Evolutionary conservation across 53 echinoderm and acorn worm species (phyloP), one percentile per base, ranked within the genome.

Genomic region (Hippasteria phrygiana): DNA sequence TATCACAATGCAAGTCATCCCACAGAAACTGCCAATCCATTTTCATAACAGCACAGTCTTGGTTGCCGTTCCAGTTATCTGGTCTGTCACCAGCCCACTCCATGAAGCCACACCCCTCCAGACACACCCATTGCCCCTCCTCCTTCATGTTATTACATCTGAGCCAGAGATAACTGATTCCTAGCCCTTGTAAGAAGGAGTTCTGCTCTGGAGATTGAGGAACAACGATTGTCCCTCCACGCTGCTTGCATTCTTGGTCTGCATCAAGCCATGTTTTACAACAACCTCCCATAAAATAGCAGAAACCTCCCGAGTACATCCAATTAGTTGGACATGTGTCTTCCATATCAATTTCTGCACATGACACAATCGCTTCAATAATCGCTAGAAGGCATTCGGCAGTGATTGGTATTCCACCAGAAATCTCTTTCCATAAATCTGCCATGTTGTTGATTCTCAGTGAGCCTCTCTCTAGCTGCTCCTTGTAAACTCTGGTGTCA

Each of bases 41-140:
- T 11, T 4, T 28, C 65, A 65, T 33, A 10, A 11, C 8, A 0
- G 65, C 33, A 65, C 65, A 65, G 34, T 33, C 29, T 31, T 65
- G 65, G 65, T 3, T 65, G 34, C 65, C 65, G 4, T 65, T 0
- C 29, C 33, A 33, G 65, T 65, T 65, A 1, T 65, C 65, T 29
- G 65, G 65, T 28, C 33, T 11, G 2, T 33, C 16, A 26, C 9
- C 9, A 6, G 4, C 4, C 65, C 65, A 65, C 9, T 33, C 33
- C 65, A 32, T 65, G 34, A 65, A 65, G 34, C 65, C 33, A 7
- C 33, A 33, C 33, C 2, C 65, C n/a, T 65, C 65, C 28, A 65
- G 65, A 31, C 65, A 65, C 33, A 32, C 33, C 65, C 65, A 65
- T 65, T 65, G 31, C 33, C 65, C 65, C 65, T 65, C 65, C 65